Evolutionary conservation across 2,113 vertebrate species (phyloP).

Genomic region (Nerophis ophidion): DNA sequence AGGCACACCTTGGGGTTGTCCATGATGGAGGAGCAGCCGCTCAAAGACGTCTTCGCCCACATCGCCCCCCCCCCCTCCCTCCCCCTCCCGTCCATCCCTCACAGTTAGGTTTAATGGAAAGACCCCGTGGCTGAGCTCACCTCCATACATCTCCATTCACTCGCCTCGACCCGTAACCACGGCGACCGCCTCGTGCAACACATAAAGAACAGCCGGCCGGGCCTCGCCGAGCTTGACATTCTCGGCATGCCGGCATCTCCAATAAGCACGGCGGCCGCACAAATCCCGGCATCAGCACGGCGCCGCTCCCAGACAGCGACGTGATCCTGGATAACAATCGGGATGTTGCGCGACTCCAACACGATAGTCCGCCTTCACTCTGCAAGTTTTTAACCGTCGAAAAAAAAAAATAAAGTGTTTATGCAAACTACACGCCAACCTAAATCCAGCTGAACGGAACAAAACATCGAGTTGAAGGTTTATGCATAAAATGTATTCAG

Average conservation of each 20-base stretch:
- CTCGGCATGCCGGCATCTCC: slow-evolving; percentile 12
- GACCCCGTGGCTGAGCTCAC: slow-evolving; percentile 53
- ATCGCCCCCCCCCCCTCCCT: neutral
- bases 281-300: slow-evolving; percentile 11
- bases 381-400: neutral
- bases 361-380: slow-evolving; percentile 16
- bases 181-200: slow-evolving; percentile 1
- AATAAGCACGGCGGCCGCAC: neutral
- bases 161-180: neutral
- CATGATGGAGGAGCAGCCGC: slow-evolving; percentile 45
- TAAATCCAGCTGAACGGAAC: neutral
- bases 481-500: neutral
- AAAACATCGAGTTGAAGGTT: slow-evolving; percentile 4
- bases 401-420: neutral
- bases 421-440: neutral
- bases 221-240: slow-evolving; percentile 11
- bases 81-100: slow-evolving; percentile 19
- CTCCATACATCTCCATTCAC: slow-evolving; percentile 59
- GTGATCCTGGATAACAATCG: slow-evolving; percentile 7
- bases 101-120: slow-evolving; percentile 58
- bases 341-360: neutral
- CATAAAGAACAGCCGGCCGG: neutral
- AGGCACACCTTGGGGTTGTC: slow-evolving; percentile 43
- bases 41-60: slow-evolving; percentile 13
- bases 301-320: slow-evolving; percentile 7